Conservation (phyloP, 1,140 invertebrate genomes). For the Magallana gigas region DNA sequence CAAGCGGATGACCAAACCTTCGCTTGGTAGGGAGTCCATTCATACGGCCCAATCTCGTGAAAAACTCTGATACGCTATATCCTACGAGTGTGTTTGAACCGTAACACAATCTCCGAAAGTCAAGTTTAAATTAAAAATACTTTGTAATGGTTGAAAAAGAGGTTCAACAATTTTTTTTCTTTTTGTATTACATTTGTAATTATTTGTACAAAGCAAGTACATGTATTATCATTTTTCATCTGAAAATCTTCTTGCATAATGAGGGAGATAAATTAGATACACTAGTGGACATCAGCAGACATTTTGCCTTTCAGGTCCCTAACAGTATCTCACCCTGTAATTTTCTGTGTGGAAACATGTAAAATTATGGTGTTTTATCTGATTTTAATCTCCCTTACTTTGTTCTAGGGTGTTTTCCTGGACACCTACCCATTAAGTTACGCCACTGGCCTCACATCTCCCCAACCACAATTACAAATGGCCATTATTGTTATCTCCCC, state of each 20-base stretch:
- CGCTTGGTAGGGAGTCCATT: background rate
- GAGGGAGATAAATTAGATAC: background rate
- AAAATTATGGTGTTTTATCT: conserved; percentile 1
- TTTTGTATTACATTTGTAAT: too few species aligned
- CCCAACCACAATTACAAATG: background rate
- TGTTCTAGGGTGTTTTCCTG: conserved; percentile 28
- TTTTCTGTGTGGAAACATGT: conserved; percentile 17
- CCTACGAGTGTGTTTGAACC: too few species aligned
- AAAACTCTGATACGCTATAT: too few species aligned
- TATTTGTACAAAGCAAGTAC: too few species aligned
- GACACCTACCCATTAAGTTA: conserved; percentile 29
- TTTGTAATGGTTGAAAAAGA: too few species aligned
- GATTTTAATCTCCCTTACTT: conserved; percentile 9
- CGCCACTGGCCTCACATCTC: conserved; percentile 2
- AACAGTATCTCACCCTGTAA: background rate
- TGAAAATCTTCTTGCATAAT: too few species aligned
- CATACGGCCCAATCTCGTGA: background rate
- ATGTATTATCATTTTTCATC: too few species aligned
- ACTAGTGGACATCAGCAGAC: background rate
- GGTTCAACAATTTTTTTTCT: too few species aligned
- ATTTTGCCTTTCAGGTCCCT: background rate
- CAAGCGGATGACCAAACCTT: conserved; percentile 1
- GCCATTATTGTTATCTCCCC: conserved; percentile 15
- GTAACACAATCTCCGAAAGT: too few species aligned
- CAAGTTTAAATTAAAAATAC: too few species aligned